Percentiles rank a stretch among this genome's conserved stretches.
Evolutionary conservation across 2,797 vertebrate genomes (phyloP).

Genomic region (Pseudochaenichthys georgianus): DNA sequence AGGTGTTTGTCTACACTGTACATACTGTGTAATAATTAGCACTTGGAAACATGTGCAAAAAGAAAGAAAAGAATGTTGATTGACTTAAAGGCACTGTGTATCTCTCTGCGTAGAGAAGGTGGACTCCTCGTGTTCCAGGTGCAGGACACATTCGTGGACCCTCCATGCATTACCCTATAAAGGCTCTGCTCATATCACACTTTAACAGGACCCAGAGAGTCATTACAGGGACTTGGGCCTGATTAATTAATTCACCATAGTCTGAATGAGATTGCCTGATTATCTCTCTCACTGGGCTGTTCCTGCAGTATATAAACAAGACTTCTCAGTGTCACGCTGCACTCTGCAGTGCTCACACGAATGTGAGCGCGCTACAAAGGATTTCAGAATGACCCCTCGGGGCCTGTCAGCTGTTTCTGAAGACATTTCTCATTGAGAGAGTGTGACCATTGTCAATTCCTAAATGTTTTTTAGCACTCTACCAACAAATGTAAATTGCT

Average conservation of each 20-base stretch:
- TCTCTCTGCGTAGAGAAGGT: slow-evolving; percentile 76
- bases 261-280: slow-evolving; percentile 79
- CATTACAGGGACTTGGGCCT: slow-evolving; percentile 82
- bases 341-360: slow-evolving; percentile 34
- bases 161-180: slow-evolving; percentile 29
- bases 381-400: slow-evolving; percentile 23
- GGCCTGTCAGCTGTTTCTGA: slow-evolving; percentile 40
- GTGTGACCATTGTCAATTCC: slow-evolving; percentile 25
- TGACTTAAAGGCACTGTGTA: slow-evolving; percentile 93
- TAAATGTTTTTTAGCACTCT: slow-evolving; percentile 46
- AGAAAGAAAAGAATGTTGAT: slow-evolving; percentile 79
- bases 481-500: slow-evolving; percentile 25
- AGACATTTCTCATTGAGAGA: slow-evolving; percentile 33
- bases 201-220: slow-evolving; percentile 83
- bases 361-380: slow-evolving; percentile 44
- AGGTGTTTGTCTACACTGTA: slow-evolving; percentile 66
- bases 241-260: slow-evolving; percentile 76
- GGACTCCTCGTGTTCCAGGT: slow-evolving; percentile 41
- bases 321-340: slow-evolving; percentile 29
- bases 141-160: slow-evolving; percentile 56
- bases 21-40: slow-evolving; percentile 69
- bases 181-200: slow-evolving; percentile 48
- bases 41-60: slow-evolving; percentile 78
- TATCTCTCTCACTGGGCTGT: slow-evolving; percentile 83
- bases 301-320: slow-evolving; percentile 85